A percentile compares a stretch with the other conserved stretches of the same genome.
These are phyloP conservation scores for Hydrochoerus hydrochaeris DNA, from an alignment of 2,113 vertebrate species.

Conservation along the genomic window DNA sequence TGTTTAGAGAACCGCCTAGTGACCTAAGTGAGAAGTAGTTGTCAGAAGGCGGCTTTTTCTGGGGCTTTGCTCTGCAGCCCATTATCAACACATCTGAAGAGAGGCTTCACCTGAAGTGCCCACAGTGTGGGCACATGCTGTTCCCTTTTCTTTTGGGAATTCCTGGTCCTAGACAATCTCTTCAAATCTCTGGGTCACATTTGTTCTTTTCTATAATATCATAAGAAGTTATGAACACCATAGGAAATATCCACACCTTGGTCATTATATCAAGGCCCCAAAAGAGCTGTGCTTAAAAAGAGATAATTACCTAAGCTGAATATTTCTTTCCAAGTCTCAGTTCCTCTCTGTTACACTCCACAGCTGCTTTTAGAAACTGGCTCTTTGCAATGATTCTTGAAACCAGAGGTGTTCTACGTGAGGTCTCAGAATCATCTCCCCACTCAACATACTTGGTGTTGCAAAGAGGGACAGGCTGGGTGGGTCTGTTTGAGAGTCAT, in stretches of 20 bases:
- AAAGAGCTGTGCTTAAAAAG: not conserved
- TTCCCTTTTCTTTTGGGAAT: not conserved
- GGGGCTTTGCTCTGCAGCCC: not conserved
- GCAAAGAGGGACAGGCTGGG: conserved; percentile 40
- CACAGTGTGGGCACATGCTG: fast-evolving
- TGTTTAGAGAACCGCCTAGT: not conserved
- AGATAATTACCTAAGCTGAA: not conserved
- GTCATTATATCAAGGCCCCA: not conserved
- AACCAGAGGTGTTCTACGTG: not conserved
- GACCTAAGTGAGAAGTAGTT: not conserved
- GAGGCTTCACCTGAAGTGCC: not conserved
- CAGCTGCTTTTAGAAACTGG: conserved; percentile 14
- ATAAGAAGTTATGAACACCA: not conserved
- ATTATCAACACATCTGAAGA: not conserved
- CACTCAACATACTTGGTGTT: not conserved
- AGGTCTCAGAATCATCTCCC: conserved; percentile 38
- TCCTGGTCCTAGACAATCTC: not conserved
- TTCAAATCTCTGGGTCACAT: not conserved
- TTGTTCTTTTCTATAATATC: not conserved
- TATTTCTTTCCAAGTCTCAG: not conserved
- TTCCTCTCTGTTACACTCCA: not conserved
- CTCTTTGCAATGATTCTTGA: conserved; percentile 15
- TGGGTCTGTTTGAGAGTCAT: conserved; percentile 16
- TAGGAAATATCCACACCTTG: not conserved
- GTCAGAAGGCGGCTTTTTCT: not conserved